Percentiles rank a stretch among this genome's conserved stretches.
These are phyloP conservation scores for Stenopsyche tienmushanensis DNA, from an alignment of 1,140 invertebrate genomes.

Conservation along the genomic window DNA sequence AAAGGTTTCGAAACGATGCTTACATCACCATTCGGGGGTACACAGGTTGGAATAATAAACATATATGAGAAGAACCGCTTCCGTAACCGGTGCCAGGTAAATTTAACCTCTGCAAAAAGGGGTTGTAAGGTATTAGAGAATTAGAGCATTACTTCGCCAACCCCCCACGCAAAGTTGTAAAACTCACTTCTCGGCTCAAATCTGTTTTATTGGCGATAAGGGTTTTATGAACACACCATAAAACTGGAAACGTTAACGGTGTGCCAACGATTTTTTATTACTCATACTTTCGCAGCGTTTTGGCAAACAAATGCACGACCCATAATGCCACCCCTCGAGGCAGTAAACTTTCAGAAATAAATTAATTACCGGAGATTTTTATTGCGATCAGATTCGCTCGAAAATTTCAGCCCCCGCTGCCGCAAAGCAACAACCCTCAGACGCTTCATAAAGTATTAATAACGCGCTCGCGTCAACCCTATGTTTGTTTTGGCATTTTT, in stretches of 20 bases:
- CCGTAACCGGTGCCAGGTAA: neutral
- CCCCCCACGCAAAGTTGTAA: slow-evolving; percentile 3
- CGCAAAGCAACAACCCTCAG: no score
- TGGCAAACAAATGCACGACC: neutral
- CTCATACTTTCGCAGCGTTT: slow-evolving; percentile 4
- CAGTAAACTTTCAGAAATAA: neutral
- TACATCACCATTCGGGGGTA: no score
- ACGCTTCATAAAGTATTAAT: no score
- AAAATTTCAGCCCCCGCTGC: no score
- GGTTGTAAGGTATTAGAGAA: neutral
- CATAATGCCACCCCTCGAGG: no score
- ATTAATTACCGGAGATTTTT: no score
- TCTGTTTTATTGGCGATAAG: slow-evolving; percentile 40
- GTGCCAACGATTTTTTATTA: slow-evolving; percentile 33
- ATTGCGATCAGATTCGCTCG: no score
- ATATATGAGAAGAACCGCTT: neutral
- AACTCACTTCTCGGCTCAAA: slow-evolving; percentile 28
- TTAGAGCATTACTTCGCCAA: slow-evolving; percentile 1
- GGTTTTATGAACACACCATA: slow-evolving; percentile 39
- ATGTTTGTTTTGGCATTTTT: no score
- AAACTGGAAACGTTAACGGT: slow-evolving; percentile 35
- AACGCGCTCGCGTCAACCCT: no score
- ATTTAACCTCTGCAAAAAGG: neutral
- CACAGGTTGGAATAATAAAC: neutral
- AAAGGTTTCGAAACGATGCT: no score